Base-by-base conservation (phyloP, 2,797 vertebrate species). In the Erethizon dorsatum region DNA sequence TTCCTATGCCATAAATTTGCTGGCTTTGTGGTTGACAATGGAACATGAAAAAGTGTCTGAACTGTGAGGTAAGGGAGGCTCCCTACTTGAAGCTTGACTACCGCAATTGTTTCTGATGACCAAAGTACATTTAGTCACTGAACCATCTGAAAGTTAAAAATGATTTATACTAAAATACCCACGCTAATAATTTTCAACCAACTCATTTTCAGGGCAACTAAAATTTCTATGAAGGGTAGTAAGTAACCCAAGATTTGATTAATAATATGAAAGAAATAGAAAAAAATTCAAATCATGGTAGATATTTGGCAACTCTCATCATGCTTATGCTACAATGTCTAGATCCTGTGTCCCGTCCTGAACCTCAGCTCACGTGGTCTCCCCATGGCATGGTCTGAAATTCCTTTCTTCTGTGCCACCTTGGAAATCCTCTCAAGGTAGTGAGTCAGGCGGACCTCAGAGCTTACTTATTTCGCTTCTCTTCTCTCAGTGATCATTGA, bases 291-390 rank as follows among this genome's bases (percentile, higher is more conserved):
- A 28, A 10, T 52, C 50, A 18, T 37, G 6, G 26, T 37, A 75
- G 33, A 20, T 91, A 3, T 71, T 65, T 91, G 47, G 37, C 41
- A 63, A 47, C 15, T 83, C 86, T 85, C 14, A 17, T 57, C 20
- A 11, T 20, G 12, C 18, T 33, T 31, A 75, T 52, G 41, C 18
- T 90, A 54, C 15, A 63, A 0, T 56, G n/a, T 10, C 22, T 84
- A 0, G 0, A 26, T 63, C 17, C 65, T 15, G 0, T 13, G 13
- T 28, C 79, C 12, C 0, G 0, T 56, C 10, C 47, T 82, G 31
- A 86, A 65, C 31, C 41, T 18, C 47, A 47, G 11, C 17, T 28
- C 5, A 15, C 12, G 52, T 37, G 33, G 47, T 31, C 20, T 93
- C 20, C n/a, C 57, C 22, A 37, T 45, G 12, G 1, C 5, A 2